phyloP scores from a whole-genome alignment of 2,888 invertebrate genomes.

The Sclerodermus sp. region DNA sequence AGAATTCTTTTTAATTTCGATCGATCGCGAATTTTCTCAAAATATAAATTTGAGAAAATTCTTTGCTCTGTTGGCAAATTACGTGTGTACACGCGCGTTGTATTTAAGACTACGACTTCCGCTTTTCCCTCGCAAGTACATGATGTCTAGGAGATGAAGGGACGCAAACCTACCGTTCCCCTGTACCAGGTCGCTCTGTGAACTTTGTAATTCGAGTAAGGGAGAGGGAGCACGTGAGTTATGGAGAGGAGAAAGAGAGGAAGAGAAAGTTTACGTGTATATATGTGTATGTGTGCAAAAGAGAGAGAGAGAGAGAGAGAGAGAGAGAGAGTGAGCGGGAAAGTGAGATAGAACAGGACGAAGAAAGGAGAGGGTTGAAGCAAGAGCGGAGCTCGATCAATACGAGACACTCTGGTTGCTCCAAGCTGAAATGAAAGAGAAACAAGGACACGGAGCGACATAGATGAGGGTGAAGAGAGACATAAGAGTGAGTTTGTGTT shows the following conservation, averaged over 20 bases:
- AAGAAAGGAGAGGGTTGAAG: slow-evolving; percentile 4
- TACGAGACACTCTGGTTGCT: slow-evolving; percentile 42
- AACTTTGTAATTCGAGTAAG: slow-evolving; percentile 2
- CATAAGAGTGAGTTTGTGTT: no score
- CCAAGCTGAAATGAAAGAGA: slow-evolving; percentile 10
- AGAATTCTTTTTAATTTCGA: no score
- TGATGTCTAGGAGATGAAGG: no score
- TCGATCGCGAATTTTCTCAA: no score
- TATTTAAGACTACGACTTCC: no score
- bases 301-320: slow-evolving; percentile 10
- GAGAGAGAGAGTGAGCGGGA: slow-evolving; percentile 6
- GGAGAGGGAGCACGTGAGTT: slow-evolving; percentile 10
- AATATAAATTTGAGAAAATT: no score
- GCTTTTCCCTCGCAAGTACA: no score
- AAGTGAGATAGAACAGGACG: slow-evolving; percentile 11
- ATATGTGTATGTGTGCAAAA: slow-evolving; percentile 2
- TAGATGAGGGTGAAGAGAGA: neutral
- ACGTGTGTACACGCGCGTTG: no score
- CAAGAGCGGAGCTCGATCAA: slow-evolving; percentile 41
- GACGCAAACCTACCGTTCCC: no score
- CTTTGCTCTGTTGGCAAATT: no score
- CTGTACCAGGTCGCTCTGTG: no score
- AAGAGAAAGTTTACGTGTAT: slow-evolving; percentile 12
- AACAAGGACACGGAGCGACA: neutral
- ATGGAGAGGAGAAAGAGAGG: slow-evolving; percentile 6